phyloP scores from a whole-genome alignment of 2,113 vertebrate species.

The Crotophaga sulcirostris region DNA sequence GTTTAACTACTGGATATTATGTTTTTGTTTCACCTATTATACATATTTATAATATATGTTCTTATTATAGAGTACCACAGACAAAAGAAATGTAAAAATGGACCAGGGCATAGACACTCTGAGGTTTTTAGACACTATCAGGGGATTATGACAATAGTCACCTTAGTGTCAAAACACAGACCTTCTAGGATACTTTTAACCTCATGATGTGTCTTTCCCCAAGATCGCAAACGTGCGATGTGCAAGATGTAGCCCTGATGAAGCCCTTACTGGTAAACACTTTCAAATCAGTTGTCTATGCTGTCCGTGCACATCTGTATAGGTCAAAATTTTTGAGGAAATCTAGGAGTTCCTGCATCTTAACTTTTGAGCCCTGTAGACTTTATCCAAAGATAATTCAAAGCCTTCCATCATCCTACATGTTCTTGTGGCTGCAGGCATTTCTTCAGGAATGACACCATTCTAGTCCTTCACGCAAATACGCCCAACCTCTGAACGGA shows the following conservation, averaged over 20 bases:
- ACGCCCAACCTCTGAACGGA: neutral
- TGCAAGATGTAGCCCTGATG: neutral
- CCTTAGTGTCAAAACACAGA: neutral
- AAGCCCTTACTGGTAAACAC: neutral
- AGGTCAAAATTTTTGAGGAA: neutral
- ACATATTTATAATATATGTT: neutral
- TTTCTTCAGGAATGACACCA: neutral
- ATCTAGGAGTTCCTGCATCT: neutral
- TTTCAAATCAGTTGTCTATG: neutral
- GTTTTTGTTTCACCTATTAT: neutral
- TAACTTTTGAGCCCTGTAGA: neutral
- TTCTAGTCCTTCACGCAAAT: neutral
- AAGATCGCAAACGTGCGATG: neutral
- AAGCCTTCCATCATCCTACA: neutral
- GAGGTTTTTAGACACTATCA: neutral
- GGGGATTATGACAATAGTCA: neutral
- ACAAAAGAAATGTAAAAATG: neutral
- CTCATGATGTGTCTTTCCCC: neutral
- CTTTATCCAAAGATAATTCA: neutral
- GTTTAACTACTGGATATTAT: neutral
- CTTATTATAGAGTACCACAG: neutral
- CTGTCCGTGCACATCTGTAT: neutral
- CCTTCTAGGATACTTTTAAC: neutral
- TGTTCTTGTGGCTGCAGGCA: neutral
- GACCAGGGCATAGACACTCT: neutral